Base-by-base conservation (phyloP, 2,113 vertebrate species). In the Amphiprion percula region DNA sequence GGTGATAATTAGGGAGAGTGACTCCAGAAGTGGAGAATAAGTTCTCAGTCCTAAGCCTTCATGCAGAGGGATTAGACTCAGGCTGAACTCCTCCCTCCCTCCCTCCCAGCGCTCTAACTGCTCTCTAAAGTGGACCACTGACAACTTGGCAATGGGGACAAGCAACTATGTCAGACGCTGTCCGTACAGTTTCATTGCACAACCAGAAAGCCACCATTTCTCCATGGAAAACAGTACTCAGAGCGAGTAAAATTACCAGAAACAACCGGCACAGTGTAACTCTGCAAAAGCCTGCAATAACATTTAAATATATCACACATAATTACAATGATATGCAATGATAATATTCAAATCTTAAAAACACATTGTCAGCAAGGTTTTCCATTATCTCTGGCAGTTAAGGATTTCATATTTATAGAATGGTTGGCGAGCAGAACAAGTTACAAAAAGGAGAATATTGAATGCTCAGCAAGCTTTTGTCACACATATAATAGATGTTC, bases 1-100 rank as follows among this genome's bases (percentile, higher is more conserved):
- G 79, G 68, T 80, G 75, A 88, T 91, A 93, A 94, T 93, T 94
- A 92, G 83, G 72, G 28, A 82, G 82, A 85, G 78, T 74, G 82
- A 88, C 79, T 90, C 61, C 65, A 86, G 77, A 83, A 80, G 85
- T 65, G 46, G 70, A 81, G 68, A 90, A 80, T 83, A 77, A 78
- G 61, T 85, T 86, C 80, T 82, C 71, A 80, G 80, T 87, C 73
- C 83, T 87, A 87, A 92, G 68, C 79, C 85, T 90, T 82, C 69
- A 77, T 85, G 68, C 68, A 63, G 79, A 54, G 59, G 82, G 82
- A 92, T 91, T 91, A 92, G 85, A 84, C 68, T 80, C 62, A 26
- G 79, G 67, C 77, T 81, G 68, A 77, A 66, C 72, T 70, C 74
- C 56, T 73, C 68, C 19, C 64, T 67, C 71, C 52, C 15, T 14